Evolutionary conservation across 1,140 invertebrate genomes (phyloP).

Genomic region (Dendroctonus ponderosae): DNA sequence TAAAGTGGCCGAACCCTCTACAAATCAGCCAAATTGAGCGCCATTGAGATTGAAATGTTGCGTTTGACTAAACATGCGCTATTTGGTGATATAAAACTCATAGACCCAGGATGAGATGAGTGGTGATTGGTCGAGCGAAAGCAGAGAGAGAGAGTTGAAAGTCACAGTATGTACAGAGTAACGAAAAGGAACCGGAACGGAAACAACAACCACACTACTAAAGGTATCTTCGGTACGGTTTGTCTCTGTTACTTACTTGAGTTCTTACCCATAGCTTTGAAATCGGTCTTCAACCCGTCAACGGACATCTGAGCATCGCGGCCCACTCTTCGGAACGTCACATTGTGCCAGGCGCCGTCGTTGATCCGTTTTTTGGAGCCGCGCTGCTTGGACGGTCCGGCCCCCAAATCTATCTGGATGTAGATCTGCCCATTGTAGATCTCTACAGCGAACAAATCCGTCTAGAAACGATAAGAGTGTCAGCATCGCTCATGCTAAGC

Average conservation of each 20-base stretch:
- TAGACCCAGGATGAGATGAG: not conserved
- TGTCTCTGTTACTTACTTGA: conserved; percentile 38
- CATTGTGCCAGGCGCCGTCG: conserved; percentile 90
- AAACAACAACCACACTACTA: conserved; percentile 15
- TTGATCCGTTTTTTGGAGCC: conserved; percentile 80
- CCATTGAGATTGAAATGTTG: not conserved
- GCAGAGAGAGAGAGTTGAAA: conserved; percentile 17
- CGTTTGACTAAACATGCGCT: not conserved
- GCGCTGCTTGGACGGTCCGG: conserved; percentile 82
- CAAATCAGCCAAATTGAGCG: conserved; percentile 11
- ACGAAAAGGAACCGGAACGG: conserved; percentile 12
- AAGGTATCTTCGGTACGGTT: conserved; percentile 18
- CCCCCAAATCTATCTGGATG: conserved; percentile 87
- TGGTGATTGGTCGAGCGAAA: not conserved
- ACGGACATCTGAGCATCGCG: conserved; percentile 85
- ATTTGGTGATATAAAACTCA: not conserved
- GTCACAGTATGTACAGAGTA: conserved; percentile 21
- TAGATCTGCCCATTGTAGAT: conserved; percentile 90
- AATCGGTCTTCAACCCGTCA: conserved; percentile 85
- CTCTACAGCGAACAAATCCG: conserved; percentile 91
- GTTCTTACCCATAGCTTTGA: conserved; percentile 74
- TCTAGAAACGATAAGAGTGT: conserved; percentile 53
- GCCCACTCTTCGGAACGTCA: conserved; percentile 75
- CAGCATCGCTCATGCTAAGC: no score
- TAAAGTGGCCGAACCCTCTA: conserved; percentile 81